phyloP scores from a whole-genome alignment of 2,888 invertebrate species.

The Nasonovia ribisnigri region DNA sequence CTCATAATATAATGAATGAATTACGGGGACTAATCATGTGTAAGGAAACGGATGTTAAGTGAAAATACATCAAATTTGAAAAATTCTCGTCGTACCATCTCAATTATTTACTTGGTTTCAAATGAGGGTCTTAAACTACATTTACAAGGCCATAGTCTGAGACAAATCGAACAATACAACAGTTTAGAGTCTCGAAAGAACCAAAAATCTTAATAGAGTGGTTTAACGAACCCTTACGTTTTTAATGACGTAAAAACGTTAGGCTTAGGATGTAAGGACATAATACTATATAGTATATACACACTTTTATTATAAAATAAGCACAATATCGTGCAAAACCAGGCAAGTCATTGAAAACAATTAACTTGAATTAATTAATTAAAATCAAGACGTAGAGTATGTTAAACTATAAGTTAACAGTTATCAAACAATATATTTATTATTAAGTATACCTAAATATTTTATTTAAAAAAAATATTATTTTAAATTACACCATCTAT shows the following conservation, averaged over 20 bases:
- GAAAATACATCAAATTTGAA: background rate
- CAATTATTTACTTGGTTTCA: background rate
- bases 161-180: background rate
- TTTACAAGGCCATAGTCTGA: background rate
- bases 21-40: background rate
- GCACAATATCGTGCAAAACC: background rate
- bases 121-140: background rate
- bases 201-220: background rate
- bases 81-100: background rate
- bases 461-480: too few species aligned
- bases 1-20: background rate
- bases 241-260: background rate
- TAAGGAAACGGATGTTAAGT: background rate
- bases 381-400: too few species aligned
- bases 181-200: background rate
- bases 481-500: too few species aligned
- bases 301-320: background rate
- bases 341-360: background rate
- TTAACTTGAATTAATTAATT: too few species aligned
- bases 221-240: background rate
- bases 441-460: too few species aligned
- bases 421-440: too few species aligned
- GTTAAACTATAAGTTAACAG: too few species aligned
- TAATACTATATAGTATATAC: background rate
- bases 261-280: background rate